These are phyloP conservation scores for Phalacrocorax carbo DNA, from an alignment of 2,113 vertebrate species.

Conservation along the genomic window DNA sequence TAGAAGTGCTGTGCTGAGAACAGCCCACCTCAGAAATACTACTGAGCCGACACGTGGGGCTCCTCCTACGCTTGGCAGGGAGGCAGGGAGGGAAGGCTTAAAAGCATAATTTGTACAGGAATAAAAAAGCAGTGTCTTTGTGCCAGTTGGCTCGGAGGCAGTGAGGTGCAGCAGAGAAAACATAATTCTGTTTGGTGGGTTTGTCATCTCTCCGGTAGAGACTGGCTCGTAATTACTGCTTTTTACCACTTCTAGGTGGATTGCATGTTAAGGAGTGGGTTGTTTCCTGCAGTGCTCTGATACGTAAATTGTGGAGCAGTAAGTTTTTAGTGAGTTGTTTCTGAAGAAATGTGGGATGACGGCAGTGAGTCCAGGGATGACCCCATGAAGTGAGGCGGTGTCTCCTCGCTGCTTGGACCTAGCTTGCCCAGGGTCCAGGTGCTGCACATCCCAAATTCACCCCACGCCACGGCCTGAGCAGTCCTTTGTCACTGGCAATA, in stretches of 20 bases:
- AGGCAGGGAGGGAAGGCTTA: slow-evolving; percentile 25
- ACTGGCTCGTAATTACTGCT: neutral
- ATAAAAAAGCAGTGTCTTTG: neutral
- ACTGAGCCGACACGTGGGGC: neutral
- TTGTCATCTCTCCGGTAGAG: neutral
- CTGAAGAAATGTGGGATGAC: neutral
- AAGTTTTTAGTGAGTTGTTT: neutral
- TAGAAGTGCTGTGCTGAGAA: neutral
- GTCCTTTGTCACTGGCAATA: neutral
- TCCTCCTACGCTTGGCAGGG: slow-evolving; percentile 36
- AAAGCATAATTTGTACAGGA: slow-evolving; percentile 37
- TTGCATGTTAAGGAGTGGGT: neutral
- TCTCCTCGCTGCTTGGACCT: neutral
- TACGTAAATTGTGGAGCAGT: neutral
- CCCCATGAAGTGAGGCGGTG: rapidly evolving
- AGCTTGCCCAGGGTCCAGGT: neutral
- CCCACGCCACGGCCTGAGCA: rapidly evolving
- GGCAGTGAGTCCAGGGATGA: neutral
- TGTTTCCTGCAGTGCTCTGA: neutral
- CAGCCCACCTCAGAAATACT: neutral
- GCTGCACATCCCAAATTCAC: neutral
- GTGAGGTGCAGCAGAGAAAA: slow-evolving; percentile 32
- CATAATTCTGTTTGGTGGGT: neutral
- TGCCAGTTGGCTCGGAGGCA: slow-evolving; percentile 59
- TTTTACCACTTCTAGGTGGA: neutral